Evolutionary conservation across 2,113 vertebrate species (phyloP).

Genomic region (Chionis minor): DNA sequence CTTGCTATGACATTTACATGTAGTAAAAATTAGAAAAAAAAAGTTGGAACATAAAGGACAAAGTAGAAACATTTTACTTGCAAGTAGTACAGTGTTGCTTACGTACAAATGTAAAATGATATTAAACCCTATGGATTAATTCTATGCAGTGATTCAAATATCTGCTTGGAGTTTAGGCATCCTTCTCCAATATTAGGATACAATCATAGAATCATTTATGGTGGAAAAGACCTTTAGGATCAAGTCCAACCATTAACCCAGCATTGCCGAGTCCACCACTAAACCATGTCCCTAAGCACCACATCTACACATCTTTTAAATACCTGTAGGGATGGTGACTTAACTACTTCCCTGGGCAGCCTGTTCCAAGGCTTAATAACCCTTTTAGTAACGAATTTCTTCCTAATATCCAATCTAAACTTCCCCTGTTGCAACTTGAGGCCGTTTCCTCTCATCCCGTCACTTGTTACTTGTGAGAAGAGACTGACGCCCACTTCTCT

Average conservation of each 20-base stretch:
- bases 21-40: not conserved
- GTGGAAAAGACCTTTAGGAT: not conserved
- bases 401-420: not conserved
- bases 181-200: not conserved
- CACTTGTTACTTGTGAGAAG: not conserved
- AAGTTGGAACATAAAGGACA: not conserved
- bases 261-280: not conserved
- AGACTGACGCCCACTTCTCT: not conserved
- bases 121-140: not conserved
- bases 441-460: not conserved
- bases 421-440: not conserved
- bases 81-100: not conserved
- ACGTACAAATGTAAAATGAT: not conserved
- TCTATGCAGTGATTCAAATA: not conserved
- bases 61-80: not conserved
- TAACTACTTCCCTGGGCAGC: not conserved
- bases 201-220: not conserved
- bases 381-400: not conserved
- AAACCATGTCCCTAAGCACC: not conserved
- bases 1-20: not conserved
- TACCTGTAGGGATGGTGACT: not conserved
- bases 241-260: not conserved
- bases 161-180: not conserved
- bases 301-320: not conserved
- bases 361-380: not conserved